phyloP scores from a whole-genome alignment of 1,140 invertebrate species.

The Drosophila jambulina region DNA sequence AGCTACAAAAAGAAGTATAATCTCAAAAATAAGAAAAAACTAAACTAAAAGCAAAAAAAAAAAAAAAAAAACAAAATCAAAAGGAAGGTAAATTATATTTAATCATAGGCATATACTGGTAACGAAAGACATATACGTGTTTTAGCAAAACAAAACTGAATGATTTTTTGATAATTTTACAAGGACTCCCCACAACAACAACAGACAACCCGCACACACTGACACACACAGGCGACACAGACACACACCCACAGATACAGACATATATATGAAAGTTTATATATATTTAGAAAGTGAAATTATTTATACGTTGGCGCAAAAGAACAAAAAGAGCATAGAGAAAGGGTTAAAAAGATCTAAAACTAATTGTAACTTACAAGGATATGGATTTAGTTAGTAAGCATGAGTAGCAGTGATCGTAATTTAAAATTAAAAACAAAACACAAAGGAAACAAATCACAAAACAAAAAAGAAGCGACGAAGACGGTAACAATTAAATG shows the following conservation, averaged over 20 bases:
- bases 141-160: constrained; percentile 71
- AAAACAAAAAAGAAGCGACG: constrained; percentile 40
- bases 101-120: constrained; percentile 51
- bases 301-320: constrained; percentile 80
- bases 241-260: constrained; percentile 42
- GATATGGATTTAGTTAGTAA: constrained; percentile 76
- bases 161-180: constrained; percentile 84
- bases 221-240: constrained; percentile 38
- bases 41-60: constrained; percentile 12
- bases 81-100: constrained; percentile 57
- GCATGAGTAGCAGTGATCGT: constrained; percentile 81
- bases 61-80: constrained; percentile 39
- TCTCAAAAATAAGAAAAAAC: constrained; percentile 57
- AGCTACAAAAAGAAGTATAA: constrained; percentile 73
- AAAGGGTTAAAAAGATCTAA: constrained; percentile 39
- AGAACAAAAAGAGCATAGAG: constrained; percentile 38
- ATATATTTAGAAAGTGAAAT: constrained; percentile 82
- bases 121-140: constrained; percentile 64
- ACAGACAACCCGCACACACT: constrained; percentile 21
- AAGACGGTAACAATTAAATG: constrained; percentile 40
- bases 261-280: constrained; percentile 75
- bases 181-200: constrained; percentile 47
- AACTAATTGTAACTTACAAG: constrained; percentile 74
- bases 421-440: constrained; percentile 77
- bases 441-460: constrained; percentile 27